phyloP scores from a whole-genome alignment of 1,140 invertebrate genomes.

The Microvelia longipes region DNA sequence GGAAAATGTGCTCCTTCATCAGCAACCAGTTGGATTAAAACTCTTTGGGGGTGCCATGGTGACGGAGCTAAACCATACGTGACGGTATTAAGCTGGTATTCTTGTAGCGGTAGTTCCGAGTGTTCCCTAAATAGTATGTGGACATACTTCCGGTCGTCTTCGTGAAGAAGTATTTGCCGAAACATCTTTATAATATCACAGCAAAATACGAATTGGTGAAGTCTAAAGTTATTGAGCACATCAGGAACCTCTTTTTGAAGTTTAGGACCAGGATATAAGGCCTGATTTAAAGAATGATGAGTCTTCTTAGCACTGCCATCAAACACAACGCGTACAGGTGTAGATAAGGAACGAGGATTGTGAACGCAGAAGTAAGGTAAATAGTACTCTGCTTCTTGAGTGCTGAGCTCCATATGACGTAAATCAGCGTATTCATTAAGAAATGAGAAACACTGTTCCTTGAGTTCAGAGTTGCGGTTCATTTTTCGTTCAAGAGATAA shows the following conservation, averaged over 20 bases:
- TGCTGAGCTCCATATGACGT: not conserved
- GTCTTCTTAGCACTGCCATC: not conserved
- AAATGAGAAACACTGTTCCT: not conserved
- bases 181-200: slow-evolving; percentile 3
- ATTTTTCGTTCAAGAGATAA: not conserved
- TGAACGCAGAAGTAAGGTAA: not conserved
- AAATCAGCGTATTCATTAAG: not conserved
- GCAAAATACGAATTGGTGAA: not conserved
- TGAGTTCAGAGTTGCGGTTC: not conserved
- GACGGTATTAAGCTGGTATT: slow-evolving; percentile 7
- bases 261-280: not conserved
- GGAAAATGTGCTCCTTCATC: slow-evolving; percentile 21
- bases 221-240: not conserved
- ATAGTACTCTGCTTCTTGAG: not conserved
- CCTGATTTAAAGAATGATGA: not conserved
- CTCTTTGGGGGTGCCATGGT: slow-evolving; percentile 23
- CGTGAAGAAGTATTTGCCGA: not conserved
- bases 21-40: slow-evolving; percentile 25
- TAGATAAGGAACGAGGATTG: not conserved
- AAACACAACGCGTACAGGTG: not conserved
- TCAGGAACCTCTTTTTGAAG: not conserved
- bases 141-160: not conserved
- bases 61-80: slow-evolving; percentile 25
- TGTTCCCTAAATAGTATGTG: not conserved
- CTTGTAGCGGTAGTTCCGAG: not conserved